Evolutionary conservation across 2,797 vertebrate genomes (phyloP).

Genomic region (Myotis planiceps): DNA sequence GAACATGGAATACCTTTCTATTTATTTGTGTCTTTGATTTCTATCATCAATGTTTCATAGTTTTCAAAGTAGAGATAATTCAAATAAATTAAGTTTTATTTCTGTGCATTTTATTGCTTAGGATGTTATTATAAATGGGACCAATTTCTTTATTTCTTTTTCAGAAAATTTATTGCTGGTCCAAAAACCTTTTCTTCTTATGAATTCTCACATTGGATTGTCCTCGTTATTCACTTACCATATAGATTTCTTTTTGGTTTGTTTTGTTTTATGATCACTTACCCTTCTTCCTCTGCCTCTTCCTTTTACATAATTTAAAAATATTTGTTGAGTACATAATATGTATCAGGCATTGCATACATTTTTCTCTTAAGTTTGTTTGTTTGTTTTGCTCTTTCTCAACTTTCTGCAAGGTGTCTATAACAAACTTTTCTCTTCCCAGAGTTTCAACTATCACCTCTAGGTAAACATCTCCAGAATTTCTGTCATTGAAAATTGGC

Average conservation of each 20-base stretch:
- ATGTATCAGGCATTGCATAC: neutral
- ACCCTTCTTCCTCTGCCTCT: neutral
- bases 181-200: neutral
- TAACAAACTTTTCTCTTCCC: neutral
- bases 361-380: neutral
- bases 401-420: neutral
- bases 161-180: neutral
- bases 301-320: neutral
- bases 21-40: neutral
- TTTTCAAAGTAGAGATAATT: neutral
- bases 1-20: neutral
- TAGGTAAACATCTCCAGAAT: neutral
- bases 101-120: neutral
- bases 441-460: neutral
- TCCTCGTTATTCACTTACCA: neutral
- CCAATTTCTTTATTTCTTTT: neutral
- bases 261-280: neutral
- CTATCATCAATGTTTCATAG: neutral
- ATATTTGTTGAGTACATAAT: neutral
- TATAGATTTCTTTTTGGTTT: neutral
- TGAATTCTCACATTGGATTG: neutral
- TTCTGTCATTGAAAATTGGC: neutral
- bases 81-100: neutral
- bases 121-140: neutral
- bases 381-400: neutral